Conservation (phyloP, 2,113 vertebrate genomes). For the Microcebus lehilahytsara region DNA sequence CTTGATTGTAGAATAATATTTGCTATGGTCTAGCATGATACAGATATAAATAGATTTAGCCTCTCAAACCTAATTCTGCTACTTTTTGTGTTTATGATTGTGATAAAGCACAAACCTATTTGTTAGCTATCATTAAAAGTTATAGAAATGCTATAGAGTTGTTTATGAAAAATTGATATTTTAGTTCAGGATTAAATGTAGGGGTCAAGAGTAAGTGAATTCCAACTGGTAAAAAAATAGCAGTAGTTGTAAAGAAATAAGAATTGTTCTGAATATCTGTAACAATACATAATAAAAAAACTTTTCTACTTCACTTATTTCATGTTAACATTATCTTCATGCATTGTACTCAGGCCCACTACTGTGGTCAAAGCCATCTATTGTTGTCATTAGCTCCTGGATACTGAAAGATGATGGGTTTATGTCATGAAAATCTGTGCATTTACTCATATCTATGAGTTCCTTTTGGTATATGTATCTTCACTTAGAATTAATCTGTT, state of each 20-base stretch:
- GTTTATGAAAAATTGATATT: not conserved
- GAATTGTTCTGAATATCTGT: not conserved
- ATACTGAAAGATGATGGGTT: not conserved
- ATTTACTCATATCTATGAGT: not conserved
- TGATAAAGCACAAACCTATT: not conserved
- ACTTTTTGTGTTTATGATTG: not conserved
- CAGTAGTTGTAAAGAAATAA: not conserved
- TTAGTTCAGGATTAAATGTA: conserved; percentile 15
- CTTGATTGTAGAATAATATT: not conserved
- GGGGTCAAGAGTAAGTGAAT: not conserved
- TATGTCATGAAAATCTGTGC: not conserved
- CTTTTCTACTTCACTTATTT: not conserved
- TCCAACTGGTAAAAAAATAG: not conserved
- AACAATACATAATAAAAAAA: not conserved
- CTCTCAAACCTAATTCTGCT: not conserved
- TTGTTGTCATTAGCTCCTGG: not conserved
- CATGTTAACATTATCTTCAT: not conserved
- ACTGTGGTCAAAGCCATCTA: not conserved
- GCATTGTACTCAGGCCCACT: accelerated
- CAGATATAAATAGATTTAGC: not conserved
- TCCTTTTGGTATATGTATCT: not conserved
- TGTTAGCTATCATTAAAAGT: not conserved
- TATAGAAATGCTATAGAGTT: not conserved
- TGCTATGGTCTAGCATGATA: not conserved
- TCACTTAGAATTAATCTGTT: not conserved